Conservation (phyloP, 2,888 invertebrate species). For the Leptopilina myrica region DNA sequence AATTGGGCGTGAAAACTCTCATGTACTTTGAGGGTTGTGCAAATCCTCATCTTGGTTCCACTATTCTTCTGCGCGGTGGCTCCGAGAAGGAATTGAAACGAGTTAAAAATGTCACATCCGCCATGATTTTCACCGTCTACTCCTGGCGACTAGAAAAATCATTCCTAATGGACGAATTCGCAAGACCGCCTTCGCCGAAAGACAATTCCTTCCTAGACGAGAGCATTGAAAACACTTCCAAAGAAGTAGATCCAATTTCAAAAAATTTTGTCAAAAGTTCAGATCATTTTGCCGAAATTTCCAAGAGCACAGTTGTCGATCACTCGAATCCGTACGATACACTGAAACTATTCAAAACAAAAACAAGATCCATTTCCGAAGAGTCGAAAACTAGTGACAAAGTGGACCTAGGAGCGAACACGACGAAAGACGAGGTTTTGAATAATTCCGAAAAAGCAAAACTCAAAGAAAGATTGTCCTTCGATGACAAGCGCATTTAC, state of each 20-base stretch:
- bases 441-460: constrained; percentile 39
- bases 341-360: constrained; percentile 70
- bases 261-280: constrained; percentile 5
- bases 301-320: constrained; percentile 54
- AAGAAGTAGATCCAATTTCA: background rate
- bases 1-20: constrained; percentile 86
- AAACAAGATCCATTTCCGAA: constrained; percentile 47
- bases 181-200: constrained; percentile 82
- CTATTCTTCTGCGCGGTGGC: constrained; percentile 90
- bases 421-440: constrained; percentile 24
- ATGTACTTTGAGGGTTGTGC: constrained; percentile 96
- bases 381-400: constrained; percentile 50
- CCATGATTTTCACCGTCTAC: constrained; percentile 90
- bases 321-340: constrained; percentile 71
- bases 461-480: constrained; percentile 58
- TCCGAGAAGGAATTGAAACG: constrained; percentile 85
- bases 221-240: constrained; percentile 56
- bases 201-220: constrained; percentile 77
- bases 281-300: constrained; percentile 4
- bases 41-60: constrained; percentile 89
- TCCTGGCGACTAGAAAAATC: constrained; percentile 96
- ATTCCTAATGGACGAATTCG: constrained; percentile 91
- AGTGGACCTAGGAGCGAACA: constrained; percentile 40
- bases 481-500: constrained; percentile 74
- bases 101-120: constrained; percentile 89